Base-by-base conservation (phyloP, 2,888 invertebrate genomes). In the Doris montereyensis region DNA sequence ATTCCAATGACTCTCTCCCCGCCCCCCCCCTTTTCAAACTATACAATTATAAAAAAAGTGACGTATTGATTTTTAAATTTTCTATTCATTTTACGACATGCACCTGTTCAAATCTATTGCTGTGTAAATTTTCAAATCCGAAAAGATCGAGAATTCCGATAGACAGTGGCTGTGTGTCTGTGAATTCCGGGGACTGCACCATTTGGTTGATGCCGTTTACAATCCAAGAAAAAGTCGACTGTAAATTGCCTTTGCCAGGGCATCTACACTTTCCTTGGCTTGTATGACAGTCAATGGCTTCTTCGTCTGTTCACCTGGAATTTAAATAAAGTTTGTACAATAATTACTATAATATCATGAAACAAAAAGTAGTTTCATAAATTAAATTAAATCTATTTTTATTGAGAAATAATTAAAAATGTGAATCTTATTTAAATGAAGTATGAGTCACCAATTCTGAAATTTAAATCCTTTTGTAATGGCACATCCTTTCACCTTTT, bases 81-180 rank as follows among this genome's bases (percentile, higher is more conserved):
- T n/a, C 8, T 52, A 52, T 17, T n/a, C 2, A 24, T 10, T 30
- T 24, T 62, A 58, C 32, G 34, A 5, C 30, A n/a, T 74, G 32
- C 77, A 87, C 87, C 86, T 87, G 87, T 76, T 90, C 90, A 86
- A 90, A 90, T 78, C 88, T 87, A 84, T 90, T 90, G n/a, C 80
- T 78, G 62, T 85, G 77, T 76, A 90, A 88, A 81, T 90, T 89
- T 82, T 90, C 90, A 86, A 90, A 90, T 3, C 90, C 90, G 83
- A 89, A 89, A 17, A 90, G 88, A 82, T 90, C 90, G 73, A 90
- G 84, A 57, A 90, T 87, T 26, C 89, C 88, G 81, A 90, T 86
- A 60, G 80, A 82, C 2, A 84, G 32, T 71, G 21, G 21, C 17
- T 35, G 0, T n/a, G 21, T 68, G 10, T 10, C 28, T 68, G 26